A percentile compares a stretch with the other conserved stretches of the same genome.
Conservation (phyloP, 2,888 invertebrate genomes). For the Myopa testacea region DNA sequence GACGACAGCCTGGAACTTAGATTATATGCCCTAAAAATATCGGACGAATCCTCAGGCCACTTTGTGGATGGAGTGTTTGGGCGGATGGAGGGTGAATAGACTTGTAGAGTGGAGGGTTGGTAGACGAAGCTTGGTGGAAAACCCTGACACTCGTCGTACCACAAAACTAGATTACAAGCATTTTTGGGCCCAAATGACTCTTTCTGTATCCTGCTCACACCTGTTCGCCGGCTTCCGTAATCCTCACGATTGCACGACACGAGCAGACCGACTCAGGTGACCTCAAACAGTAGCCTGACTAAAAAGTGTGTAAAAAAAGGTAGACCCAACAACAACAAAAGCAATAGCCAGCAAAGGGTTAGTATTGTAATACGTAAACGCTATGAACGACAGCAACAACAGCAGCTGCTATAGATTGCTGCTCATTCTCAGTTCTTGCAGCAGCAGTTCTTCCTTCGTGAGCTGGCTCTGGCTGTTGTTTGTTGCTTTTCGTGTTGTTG, state of each 20-base stretch:
- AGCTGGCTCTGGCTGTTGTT: not conserved
- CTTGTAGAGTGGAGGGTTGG: not conserved
- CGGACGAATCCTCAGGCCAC: not conserved
- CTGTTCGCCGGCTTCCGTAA: not conserved
- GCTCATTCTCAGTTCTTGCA: not conserved
- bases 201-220: slow-evolving; percentile 8
- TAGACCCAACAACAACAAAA: not conserved
- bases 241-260: not conserved
- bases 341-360: not conserved
- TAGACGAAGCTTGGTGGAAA: not conserved
- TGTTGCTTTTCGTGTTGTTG: not conserved
- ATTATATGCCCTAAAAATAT: not conserved
- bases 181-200: slow-evolving; percentile 12
- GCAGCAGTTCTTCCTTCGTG: not conserved
- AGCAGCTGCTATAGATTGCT: not conserved
- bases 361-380: not conserved
- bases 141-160: not conserved
- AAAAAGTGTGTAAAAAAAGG: not conserved
- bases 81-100: not conserved
- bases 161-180: slow-evolving; percentile 33
- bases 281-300: not conserved
- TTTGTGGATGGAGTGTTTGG: not conserved
- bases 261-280: not conserved
- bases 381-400: not conserved
- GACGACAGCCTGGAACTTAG: not conserved